Percentiles rank a stretch among this genome's conserved stretches.
Evolutionary conservation across 2,888 invertebrate genomes (phyloP).

Genomic region (Caenorhabditis sp.): DNA sequence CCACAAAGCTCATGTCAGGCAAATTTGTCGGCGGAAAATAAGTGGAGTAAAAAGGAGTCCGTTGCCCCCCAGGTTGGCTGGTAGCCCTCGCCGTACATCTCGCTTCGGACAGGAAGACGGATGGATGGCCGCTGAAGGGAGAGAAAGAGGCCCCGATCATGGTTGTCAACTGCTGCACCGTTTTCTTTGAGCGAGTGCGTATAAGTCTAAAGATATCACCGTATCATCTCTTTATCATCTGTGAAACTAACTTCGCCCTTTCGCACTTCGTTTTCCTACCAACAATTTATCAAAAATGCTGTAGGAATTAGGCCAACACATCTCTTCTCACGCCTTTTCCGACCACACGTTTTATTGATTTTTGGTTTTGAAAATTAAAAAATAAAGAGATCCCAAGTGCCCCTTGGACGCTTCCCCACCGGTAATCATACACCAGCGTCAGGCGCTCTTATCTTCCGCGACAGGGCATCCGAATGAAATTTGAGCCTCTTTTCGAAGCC

Average conservation of each 20-base stretch:
- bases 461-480: slow-evolving; percentile 66
- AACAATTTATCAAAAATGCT: slow-evolving; percentile 49
- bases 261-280: slow-evolving; percentile 57
- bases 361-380: slow-evolving; percentile 36
- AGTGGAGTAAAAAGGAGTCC: slow-evolving; percentile 41
- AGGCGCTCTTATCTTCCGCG: slow-evolving; percentile 65
- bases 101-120: slow-evolving; percentile 35
- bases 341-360: slow-evolving; percentile 1
- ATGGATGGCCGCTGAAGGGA: slow-evolving; percentile 42
- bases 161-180: slow-evolving; percentile 55
- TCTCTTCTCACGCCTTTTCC: slow-evolving; percentile 24
- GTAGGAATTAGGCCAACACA: slow-evolving; percentile 43
- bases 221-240: slow-evolving; percentile 60
- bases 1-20: slow-evolving; percentile 40
- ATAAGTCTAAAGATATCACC: slow-evolving; percentile 60
- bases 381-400: slow-evolving; percentile 47
- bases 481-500: slow-evolving; percentile 60
- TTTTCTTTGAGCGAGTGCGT: slow-evolving; percentile 44
- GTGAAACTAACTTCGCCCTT: slow-evolving; percentile 62
- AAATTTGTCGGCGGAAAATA: slow-evolving; percentile 43
- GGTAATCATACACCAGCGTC: slow-evolving; percentile 70
- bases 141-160: slow-evolving; percentile 39
- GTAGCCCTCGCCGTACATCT: slow-evolving; percentile 18
- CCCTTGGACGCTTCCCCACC: slow-evolving; percentile 49
- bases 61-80: slow-evolving; percentile 11